A percentile compares a stretch with the other conserved stretches of the same genome.
Conservation (phyloP, 2,113 vertebrate species). For the Chroicocephalus ridibundus region DNA sequence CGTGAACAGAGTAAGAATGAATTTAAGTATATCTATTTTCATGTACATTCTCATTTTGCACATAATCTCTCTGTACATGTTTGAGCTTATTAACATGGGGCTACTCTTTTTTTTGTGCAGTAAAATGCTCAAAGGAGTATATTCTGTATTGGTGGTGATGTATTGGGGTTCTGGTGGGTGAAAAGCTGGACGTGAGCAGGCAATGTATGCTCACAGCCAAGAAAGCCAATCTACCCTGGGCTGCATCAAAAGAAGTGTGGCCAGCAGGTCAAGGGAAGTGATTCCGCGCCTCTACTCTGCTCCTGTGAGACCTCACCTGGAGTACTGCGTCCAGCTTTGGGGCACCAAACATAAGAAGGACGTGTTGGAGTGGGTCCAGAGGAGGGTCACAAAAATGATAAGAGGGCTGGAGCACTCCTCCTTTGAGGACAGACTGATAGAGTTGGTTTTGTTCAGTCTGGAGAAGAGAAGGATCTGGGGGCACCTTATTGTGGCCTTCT, state of each 20-base stretch:
- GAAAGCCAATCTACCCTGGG: not conserved
- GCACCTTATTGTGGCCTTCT: not conserved
- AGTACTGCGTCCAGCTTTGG: not conserved
- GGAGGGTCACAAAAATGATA: not conserved
- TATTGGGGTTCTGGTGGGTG: not conserved
- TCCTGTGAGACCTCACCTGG: not conserved
- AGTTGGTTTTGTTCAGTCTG: not conserved
- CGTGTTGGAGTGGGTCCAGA: not conserved
- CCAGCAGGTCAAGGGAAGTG: not conserved
- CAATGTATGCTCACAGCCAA: not conserved
- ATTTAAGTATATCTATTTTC: not conserved
- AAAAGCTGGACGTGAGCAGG: not conserved
- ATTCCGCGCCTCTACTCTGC: not conserved
- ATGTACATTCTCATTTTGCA: not conserved
- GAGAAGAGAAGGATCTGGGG: not conserved
- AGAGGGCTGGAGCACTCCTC: not conserved
- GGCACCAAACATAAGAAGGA: not conserved
- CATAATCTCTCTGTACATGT: not conserved
- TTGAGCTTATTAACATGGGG: not conserved
- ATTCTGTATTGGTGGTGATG: not conserved
- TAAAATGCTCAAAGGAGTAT: not conserved
- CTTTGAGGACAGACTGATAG: not conserved
- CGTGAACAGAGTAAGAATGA: not conserved
- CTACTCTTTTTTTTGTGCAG: not conserved
- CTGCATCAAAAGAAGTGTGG: not conserved